Conservation (phyloP, 2,797 vertebrate genomes). For the Cynodonichthys magdalenae region DNA sequence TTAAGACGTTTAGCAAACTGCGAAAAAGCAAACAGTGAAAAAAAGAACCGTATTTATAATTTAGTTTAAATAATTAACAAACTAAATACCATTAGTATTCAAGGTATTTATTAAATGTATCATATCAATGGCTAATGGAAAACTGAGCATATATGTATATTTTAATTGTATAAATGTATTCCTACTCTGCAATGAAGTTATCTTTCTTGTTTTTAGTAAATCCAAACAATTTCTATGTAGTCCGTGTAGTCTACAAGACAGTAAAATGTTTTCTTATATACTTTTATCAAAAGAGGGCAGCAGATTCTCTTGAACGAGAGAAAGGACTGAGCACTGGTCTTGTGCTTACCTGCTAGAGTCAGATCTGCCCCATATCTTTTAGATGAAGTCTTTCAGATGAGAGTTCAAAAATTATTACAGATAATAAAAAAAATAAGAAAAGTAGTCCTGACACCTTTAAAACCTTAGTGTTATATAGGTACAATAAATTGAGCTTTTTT, state of each 20-base stretch:
- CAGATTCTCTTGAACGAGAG: conserved; percentile 28
- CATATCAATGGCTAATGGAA: too few relatives aligned
- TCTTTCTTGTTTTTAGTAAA: neutral
- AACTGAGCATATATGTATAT: too few relatives aligned
- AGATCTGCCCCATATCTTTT: neutral
- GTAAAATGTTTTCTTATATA: conserved; percentile 7
- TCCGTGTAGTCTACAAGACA: conserved; percentile 78
- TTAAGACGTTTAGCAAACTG: neutral
- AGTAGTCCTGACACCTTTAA: too few relatives aligned
- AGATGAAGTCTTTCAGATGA: neutral
- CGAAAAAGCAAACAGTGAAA: too few relatives aligned
- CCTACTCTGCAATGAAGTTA: too few relatives aligned
- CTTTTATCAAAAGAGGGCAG: conserved; percentile 50
- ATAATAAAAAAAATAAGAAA: too few relatives aligned
- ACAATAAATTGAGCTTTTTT: neutral
- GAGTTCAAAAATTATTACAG: too few relatives aligned
- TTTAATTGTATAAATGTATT: too few relatives aligned
- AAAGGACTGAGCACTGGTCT: neutral
- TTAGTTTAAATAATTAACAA: too few relatives aligned
- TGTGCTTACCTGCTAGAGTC: neutral
- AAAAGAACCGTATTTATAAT: too few relatives aligned
- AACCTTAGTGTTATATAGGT: neutral
- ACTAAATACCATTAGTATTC: too few relatives aligned
- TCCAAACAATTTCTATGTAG: neutral
- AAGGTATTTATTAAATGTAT: too few relatives aligned